Conservation (phyloP, 2,888 invertebrate genomes). For the Drosophila emarginata region DNA sequence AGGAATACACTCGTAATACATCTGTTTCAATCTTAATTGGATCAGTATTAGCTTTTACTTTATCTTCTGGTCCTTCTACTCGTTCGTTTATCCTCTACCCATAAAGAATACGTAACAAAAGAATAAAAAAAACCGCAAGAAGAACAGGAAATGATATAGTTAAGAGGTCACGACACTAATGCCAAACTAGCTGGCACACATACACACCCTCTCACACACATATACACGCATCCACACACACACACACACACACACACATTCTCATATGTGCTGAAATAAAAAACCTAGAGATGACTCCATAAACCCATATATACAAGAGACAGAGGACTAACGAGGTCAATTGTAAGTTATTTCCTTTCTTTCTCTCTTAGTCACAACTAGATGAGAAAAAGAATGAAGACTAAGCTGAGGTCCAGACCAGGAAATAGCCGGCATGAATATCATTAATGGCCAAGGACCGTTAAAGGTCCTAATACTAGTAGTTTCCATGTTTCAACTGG, state of each 20-base stretch:
- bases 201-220: too few species aligned
- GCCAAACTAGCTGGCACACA: slow-evolving; percentile 57
- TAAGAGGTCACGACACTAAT: slow-evolving; percentile 70
- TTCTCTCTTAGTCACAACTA: slow-evolving; percentile 30
- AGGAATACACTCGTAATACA: slow-evolving; percentile 25
- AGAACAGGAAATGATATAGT: slow-evolving; percentile 67
- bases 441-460: slow-evolving; percentile 59
- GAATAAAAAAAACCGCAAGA: not conserved
- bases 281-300: slow-evolving; percentile 37
- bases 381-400: slow-evolving; percentile 22
- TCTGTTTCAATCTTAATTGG: slow-evolving; percentile 55
- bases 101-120: not conserved
- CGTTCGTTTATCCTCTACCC: slow-evolving; percentile 23
- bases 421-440: slow-evolving; percentile 70
- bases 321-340: slow-evolving; percentile 72
- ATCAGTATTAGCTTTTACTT: slow-evolving; percentile 59
- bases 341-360: slow-evolving; percentile 72
- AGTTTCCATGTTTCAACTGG: slow-evolving; percentile 12
- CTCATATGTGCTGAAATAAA: not conserved
- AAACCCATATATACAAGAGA: slow-evolving; percentile 57
- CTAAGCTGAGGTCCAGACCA: slow-evolving; percentile 51
- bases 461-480: slow-evolving; percentile 39
- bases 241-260: slow-evolving; percentile 16
- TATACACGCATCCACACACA: not conserved
- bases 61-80: slow-evolving; percentile 23